Evolutionary conservation across 2,888 invertebrate species (phyloP), one percentile per base, ranked within the genome.

Genomic region (Troglohyphantes excavatus): DNA sequence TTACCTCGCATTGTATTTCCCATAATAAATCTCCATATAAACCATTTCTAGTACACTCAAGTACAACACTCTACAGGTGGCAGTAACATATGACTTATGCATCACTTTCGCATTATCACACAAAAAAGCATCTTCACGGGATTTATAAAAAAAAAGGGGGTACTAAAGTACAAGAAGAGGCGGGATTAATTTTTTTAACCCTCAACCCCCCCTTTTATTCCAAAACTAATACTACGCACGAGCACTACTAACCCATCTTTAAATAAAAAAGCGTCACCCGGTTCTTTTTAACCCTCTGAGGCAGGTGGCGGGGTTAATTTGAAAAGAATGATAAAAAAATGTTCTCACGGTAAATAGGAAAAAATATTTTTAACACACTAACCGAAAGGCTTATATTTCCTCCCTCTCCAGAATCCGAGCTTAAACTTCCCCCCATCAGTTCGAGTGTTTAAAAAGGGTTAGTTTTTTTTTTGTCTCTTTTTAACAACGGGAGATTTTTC

Each of bases 261-360:
- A 19, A 21, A 19, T 39, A 73, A 73, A 76, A 85, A 85, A 61
- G 68, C 63, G 76, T 82, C 81, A 67, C 19, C 6, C 63, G 33
- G 23, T 73, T 65, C 67, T 75, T 82, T 68, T 29, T 72, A 79
- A 21, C 73, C 53, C 67, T 61, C 78, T 61, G 2, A 23, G 27
- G 81, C 88, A 89, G 88, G 88, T 89, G 88, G 67, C 27, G 75
- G 82, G 68, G 81, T 82, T 89, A 88, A 88, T 83, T 83, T 73
- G 65, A 27, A 72, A 70, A 72, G 9, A 17, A 6, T 13, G 53
- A 26, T 39, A 79, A 88, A 68, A 88, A 88, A 68, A 68, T 29
- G n/a, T 89, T 89, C 88, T 89, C 88, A 89, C 88, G 88, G 61
- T 75, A 61, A 81, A 81, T 27, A 75, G 29, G 29, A 13, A 46